Conservation (phyloP, 2,797 vertebrate species). For the Botia kubotai region DNA sequence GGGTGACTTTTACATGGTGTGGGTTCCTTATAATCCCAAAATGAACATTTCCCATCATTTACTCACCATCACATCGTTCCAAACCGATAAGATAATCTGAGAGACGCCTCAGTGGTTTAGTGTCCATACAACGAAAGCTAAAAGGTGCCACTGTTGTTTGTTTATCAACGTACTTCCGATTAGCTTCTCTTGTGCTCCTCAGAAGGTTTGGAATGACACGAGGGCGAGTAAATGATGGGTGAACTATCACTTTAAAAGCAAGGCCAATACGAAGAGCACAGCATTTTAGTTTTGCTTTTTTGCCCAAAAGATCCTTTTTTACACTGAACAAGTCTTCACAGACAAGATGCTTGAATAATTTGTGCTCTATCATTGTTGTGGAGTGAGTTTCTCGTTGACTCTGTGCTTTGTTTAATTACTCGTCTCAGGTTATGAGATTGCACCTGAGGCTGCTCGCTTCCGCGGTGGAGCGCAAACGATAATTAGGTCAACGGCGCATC, state of each 20-base stretch:
- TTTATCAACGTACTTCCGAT: no score
- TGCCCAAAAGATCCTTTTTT: background rate
- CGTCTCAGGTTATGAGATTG: background rate
- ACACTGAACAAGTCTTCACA: background rate
- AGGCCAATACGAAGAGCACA: background rate
- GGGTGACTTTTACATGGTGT: background rate
- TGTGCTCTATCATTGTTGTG: background rate
- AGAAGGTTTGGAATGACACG: no score
- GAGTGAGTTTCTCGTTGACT: constrained; percentile 20
- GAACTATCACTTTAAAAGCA: background rate
- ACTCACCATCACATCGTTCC: no score
- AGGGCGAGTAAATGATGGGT: no score
- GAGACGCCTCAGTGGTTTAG: no score
- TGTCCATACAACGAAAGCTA: no score
- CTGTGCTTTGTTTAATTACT: constrained; percentile 28
- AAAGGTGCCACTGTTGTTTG: no score
- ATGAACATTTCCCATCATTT: no score
- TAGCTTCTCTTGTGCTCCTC: no score
- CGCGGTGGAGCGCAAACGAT: constrained; percentile 17
- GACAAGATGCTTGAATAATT: constrained; percentile 22
- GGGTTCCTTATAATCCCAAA: background rate
- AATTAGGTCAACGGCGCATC: constrained; percentile 34
- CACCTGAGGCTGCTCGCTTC: constrained; percentile 5
- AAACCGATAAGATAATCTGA: no score
- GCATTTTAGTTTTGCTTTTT: background rate